Evolutionary conservation across 2,113 vertebrate species (phyloP).

Genomic region (Pituophis catenifer): DNA sequence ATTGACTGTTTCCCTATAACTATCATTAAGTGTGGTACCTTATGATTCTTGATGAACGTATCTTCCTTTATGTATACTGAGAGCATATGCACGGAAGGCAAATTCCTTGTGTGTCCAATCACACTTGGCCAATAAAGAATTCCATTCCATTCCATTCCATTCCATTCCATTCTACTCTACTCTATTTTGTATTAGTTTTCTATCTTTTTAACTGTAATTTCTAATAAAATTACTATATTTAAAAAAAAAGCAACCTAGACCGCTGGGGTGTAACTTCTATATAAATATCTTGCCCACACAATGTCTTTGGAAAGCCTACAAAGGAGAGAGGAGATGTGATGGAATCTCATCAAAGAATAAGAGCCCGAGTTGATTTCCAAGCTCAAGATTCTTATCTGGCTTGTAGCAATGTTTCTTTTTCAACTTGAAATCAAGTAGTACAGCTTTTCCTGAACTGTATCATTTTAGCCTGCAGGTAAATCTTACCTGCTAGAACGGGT

Average conservation of each 20-base stretch:
- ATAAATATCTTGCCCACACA: neutral
- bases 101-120: too few species aligned
- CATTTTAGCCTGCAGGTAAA: neutral
- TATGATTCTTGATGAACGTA: too few species aligned
- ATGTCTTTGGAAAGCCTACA: neutral
- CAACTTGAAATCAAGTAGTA: neutral
- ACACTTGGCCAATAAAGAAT: too few species aligned
- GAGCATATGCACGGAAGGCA: too few species aligned
- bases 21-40: too few species aligned
- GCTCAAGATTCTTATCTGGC: neutral
- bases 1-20: too few species aligned
- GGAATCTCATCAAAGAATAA: neutral
- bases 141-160: too few species aligned
- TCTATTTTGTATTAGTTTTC: neutral
- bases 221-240: neutral
- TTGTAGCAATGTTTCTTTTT: neutral
- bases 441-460: neutral
- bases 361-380: neutral
- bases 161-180: too few species aligned
- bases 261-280: neutral
- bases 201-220: neutral
- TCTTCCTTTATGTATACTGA: too few species aligned
- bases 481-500: neutral
- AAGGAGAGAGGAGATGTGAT: neutral
- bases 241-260: neutral